These are phyloP conservation scores for Pyxicephalus adspersus DNA, from an alignment of 2,113 vertebrate genomes.

Conservation along the genomic window DNA sequence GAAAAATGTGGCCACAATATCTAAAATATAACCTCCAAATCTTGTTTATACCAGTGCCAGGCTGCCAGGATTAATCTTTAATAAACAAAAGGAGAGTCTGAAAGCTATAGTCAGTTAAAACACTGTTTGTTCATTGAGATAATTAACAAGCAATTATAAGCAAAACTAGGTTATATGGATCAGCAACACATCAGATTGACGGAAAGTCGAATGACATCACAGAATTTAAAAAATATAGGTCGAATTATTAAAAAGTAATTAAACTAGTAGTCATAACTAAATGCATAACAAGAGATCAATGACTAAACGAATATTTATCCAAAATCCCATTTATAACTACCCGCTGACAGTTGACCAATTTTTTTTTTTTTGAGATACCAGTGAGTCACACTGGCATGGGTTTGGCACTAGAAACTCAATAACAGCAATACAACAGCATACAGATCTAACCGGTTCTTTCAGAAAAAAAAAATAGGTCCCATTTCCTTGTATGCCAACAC, in stretches of 20 bases:
- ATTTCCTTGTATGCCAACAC: too few relatives aligned
- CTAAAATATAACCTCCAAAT: background rate
- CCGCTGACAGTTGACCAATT: background rate
- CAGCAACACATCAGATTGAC: background rate
- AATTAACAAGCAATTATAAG: background rate
- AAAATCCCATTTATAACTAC: too few relatives aligned
- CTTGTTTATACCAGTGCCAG: background rate
- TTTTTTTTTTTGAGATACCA: background rate
- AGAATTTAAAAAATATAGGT: slow-evolving; percentile 32
- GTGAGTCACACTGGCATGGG: slow-evolving; percentile 19
- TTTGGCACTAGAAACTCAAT: background rate
- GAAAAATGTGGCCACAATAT: too few relatives aligned
- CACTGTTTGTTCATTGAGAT: slow-evolving; percentile 3
- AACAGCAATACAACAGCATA: background rate
- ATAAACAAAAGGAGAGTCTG: background rate
- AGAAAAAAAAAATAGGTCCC: too few relatives aligned
- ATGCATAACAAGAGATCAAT: background rate
- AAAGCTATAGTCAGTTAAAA: slow-evolving; percentile 6
- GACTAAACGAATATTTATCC: slow-evolving; percentile 2
- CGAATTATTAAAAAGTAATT: background rate
- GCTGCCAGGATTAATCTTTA: background rate
- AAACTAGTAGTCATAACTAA: background rate
- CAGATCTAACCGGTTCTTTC: slow-evolving; percentile 1
- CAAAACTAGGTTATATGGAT: slow-evolving; percentile 18
- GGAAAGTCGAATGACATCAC: slow-evolving; percentile 29